Percentiles rank a stretch among this genome's conserved stretches.
phyloP scores from a whole-genome alignment of 2,113 vertebrate genomes.

The Agelaius phoeniceus region DNA sequence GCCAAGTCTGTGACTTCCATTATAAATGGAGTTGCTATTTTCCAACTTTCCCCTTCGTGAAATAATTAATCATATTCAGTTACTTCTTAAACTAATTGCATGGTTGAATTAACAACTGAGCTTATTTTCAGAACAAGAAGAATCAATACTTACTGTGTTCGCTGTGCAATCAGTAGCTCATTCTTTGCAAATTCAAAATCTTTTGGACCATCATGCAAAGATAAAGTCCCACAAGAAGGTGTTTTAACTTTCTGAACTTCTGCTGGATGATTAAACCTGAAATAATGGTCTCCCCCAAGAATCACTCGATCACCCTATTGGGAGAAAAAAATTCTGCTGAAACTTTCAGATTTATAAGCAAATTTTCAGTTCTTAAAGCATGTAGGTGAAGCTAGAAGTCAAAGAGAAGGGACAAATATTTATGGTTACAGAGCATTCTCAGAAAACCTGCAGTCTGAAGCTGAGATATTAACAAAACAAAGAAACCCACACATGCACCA shows the following conservation, averaged over 20 bases:
- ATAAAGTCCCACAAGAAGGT: constrained; percentile 63
- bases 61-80: not conserved
- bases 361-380: not conserved
- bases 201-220: constrained; percentile 79
- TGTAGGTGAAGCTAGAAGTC: not conserved
- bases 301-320: constrained; percentile 90
- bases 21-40: not conserved
- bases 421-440: not conserved
- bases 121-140: not conserved
- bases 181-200: constrained; percentile 98
- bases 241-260: constrained; percentile 85
- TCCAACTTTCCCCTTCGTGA: not conserved
- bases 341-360: not conserved
- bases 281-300: constrained; percentile 96
- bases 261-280: constrained; percentile 92
- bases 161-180: constrained; percentile 88
- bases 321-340: not conserved
- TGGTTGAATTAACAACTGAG: not conserved
- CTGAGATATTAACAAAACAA: not conserved
- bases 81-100: not conserved
- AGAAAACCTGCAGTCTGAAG: not conserved
- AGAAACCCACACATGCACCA: not conserved
- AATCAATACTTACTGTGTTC: constrained; percentile 80
- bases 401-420: not conserved
- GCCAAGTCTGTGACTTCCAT: not conserved